Evolutionary conservation across 2,888 invertebrate species (phyloP), one percentile per base, ranked within the genome.

Genomic region (Dermolepida albohirtum): DNA sequence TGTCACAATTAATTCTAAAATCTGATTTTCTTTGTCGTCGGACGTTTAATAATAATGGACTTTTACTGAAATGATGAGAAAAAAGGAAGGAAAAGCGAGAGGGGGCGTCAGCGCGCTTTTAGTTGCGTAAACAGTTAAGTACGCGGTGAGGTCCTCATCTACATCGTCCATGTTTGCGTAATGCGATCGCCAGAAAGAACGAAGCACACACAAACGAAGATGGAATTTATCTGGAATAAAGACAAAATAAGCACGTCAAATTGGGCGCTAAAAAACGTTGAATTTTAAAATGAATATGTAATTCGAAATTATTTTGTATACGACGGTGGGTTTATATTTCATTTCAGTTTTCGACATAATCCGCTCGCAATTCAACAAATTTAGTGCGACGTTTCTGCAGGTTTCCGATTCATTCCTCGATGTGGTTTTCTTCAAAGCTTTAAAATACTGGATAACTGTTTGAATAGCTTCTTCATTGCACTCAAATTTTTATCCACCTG

Each of bases 121-220:
- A 47, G 47, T 14, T 47, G 14, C 47, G 47, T 47, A 47, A 47
- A 47, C 47, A 14, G 14, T 47, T 17, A 47, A 47, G 47, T 47
- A 47, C 47, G 22, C 22, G 47, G 17, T 10, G n/a, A 47, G 14
- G 12, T 16, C 10, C 7, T 6, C 8, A 12, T 14, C 47, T 16
- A 16, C 16, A 17, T 17, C 16, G 14, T 47, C 47, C 17, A 47
- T 47, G 14, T 47, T 47, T 47, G 47, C 17, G 14, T 17, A 47
- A 47, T 14, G 14, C 12, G 47, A 47, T 47, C 47, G 17, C 47
- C 14, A 14, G 50, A 50, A 22, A 27, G 22, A 27, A 27, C 27
- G 22, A n/a, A 17, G 2, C n/a, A 22, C 50, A 50, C n/a, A 22
- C 50, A 50, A 50, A n/a, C 11, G n/a, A 50, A 50, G n/a, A 50